Conservation (phyloP, 2,797 vertebrate species). For the Gymnothorax reevesii region DNA sequence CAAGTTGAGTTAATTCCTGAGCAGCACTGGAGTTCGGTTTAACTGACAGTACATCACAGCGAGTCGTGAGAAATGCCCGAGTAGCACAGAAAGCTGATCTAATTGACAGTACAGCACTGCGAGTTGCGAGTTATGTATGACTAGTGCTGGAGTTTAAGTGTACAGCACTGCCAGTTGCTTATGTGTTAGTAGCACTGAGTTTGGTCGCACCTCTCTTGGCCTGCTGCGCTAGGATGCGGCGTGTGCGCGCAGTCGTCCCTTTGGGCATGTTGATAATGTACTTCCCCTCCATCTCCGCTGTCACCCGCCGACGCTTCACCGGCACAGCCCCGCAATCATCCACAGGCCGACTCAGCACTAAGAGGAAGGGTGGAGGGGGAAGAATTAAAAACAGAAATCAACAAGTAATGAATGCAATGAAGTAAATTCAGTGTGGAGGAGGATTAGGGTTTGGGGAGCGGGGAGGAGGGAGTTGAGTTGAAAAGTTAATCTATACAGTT, state of each 20-base stretch:
- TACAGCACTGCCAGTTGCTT: no score
- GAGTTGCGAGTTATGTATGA: no score
- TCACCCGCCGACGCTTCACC: conserved; percentile 84
- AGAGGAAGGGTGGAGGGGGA: neutral
- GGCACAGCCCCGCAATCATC: conserved; percentile 69
- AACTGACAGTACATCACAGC: no score
- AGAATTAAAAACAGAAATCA: neutral
- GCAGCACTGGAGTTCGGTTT: no score
- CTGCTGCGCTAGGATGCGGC: conserved; percentile 92
- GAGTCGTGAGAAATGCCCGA: no score
- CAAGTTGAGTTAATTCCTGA: no score
- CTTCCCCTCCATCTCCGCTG: conserved; percentile 95
- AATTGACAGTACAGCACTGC: no score
- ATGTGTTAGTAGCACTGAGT: no score
- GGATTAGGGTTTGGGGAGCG: neutral
- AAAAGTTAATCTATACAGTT: no score
- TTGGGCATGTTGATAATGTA: conserved; percentile 97
- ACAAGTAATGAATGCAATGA: neutral
- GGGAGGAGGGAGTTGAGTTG: neutral
- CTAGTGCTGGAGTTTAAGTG: no score
- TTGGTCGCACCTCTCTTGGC: conserved; percentile 79
- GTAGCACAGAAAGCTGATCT: no score
- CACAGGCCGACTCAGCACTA: conserved; percentile 68
- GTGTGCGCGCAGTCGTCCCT: conserved; percentile 87
- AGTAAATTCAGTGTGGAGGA: neutral